Percentiles rank a stretch among this genome's conserved stretches.
phyloP scores from a whole-genome alignment of 2,113 vertebrate species.

The Colistium nudipinnis region DNA sequence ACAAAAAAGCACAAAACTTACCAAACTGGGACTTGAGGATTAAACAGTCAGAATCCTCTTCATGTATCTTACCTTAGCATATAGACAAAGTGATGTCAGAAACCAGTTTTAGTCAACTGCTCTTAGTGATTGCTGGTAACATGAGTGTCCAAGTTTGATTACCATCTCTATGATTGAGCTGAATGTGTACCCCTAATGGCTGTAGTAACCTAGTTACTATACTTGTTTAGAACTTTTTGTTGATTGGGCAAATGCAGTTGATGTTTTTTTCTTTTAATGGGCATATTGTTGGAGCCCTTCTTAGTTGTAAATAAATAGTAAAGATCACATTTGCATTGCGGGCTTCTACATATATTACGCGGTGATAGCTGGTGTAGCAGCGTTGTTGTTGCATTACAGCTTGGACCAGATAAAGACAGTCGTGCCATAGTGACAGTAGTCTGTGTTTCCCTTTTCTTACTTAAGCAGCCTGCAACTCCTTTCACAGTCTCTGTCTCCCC shows the following conservation, averaged over 20 bases:
- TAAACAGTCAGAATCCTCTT: background rate
- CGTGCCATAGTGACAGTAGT: background rate
- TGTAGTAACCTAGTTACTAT: background rate
- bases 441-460: slow-evolving; percentile 12
- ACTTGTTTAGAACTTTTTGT: background rate
- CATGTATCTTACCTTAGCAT: too few relatives aligned
- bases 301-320: slow-evolving; percentile 5
- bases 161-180: background rate
- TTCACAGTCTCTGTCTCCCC: background rate
- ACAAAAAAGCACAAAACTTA: background rate
- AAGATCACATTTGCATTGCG: background rate
- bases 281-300: slow-evolving; percentile 11
- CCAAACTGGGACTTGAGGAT: background rate
- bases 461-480: slow-evolving; percentile 4
- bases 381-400: slow-evolving; percentile 1
- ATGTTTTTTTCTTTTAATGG: background rate
- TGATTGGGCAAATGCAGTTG: background rate
- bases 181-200: too few relatives aligned
- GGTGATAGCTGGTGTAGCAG: background rate
- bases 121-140: background rate
- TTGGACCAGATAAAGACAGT: slow-evolving; percentile 22
- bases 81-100: too few relatives aligned
- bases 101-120: background rate
- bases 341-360: background rate
- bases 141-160: background rate